Base-by-base conservation (phyloP, 1,140 invertebrate genomes). In the Neodiprion fabricii region DNA sequence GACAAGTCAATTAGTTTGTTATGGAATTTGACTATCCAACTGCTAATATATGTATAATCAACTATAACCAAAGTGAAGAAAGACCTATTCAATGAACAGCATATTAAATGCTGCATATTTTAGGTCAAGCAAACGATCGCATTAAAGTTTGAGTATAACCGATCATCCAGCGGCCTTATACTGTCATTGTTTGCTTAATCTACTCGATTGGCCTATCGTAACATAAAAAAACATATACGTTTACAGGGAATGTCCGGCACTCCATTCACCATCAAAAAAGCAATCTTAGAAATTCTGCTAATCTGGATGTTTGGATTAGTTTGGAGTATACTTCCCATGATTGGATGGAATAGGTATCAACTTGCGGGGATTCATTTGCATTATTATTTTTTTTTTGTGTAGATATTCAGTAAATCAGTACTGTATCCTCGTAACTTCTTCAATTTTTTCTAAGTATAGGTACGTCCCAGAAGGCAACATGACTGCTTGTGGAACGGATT, bases 401-500 rank as follows among this genome's bases (percentile, higher is more conserved):
- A 40, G 23, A 40, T 11, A 28, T 40, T 28, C 47, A 21, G 14
- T 12, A 66, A 28, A 3, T 40, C 28, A 40, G 2, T 40, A 40
- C 28, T 40, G 28, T 40, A 5, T 40, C 53, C 14, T 28, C 14
- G 48, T 14, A 66, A 2, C 71, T 14, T 61, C 53, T 14, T 40
- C 28, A 40, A 40, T 40, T 61, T 61, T 61, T 17, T 28, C 21
- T 21, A 21, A 21, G 50, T 75, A 81, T n/a, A 88, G 87, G 70
- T 92, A 91, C 86, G 93, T 94, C 40, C 94, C 94, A 7, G 94
- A 95, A 87, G 93, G 94, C 23, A 95, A 95, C 84, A 92, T 95
- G 90, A 95, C 93, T 3, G 93, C 93, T 12, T 96, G 94, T 79
- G 94, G 94, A 72, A 94, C 94, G 14, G 94, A 96, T 82, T 96